Base-by-base conservation (phyloP, 2,797 vertebrate species). In the Synanceia verrucosa region DNA sequence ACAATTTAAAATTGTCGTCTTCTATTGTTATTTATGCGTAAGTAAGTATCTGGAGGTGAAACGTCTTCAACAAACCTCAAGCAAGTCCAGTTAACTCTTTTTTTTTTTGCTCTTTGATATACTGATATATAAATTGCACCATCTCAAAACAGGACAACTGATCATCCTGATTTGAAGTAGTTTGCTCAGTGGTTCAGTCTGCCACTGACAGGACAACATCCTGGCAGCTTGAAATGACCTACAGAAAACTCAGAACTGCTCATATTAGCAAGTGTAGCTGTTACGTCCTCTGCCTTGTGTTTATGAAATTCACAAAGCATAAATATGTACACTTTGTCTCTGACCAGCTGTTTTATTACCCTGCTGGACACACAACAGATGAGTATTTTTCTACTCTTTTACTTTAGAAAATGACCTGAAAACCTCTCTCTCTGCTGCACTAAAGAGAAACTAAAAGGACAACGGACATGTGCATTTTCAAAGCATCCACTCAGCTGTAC, bases 171-270 rank as follows among this genome's bases (percentile, higher is more conserved):
- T 16, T 23, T 34, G 2, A 70, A 71, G 53, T 7, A 24, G 19
- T 67, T 70, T 36, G 39, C 29, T 67, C 57, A 57, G 66, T 39
- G 26, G 3, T 71, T 70, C 19, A 81, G 36, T 57, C n/a, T n/a
- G 59, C 48, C 29, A 36, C 3, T n/a, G 59, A 67, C 36, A 14
- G 28, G 46, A 55, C 58, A 23, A 29, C 14, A 60, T 16, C 31
- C 50, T 4, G 34, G 12, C 6, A 24, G 66, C 39, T 50, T 33
- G 9, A 60, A 39, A 61, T 31, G n/a, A 34, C 47, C 12, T 47
- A 31, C n/a, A n/a, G n/a, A n/a, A n/a, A n/a, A n/a, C 47, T 55
- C 24, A 34, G 4, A 52, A 56, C 23, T 13, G 16, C 6, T 23
- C 11, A 34, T 46, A 46, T 53, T 28, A 12, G 14, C 26, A 9